A percentile compares a stretch with the other conserved stretches of the same genome.
phyloP scores from a whole-genome alignment of 2,113 vertebrate genomes.

The Athene noctua region DNA sequence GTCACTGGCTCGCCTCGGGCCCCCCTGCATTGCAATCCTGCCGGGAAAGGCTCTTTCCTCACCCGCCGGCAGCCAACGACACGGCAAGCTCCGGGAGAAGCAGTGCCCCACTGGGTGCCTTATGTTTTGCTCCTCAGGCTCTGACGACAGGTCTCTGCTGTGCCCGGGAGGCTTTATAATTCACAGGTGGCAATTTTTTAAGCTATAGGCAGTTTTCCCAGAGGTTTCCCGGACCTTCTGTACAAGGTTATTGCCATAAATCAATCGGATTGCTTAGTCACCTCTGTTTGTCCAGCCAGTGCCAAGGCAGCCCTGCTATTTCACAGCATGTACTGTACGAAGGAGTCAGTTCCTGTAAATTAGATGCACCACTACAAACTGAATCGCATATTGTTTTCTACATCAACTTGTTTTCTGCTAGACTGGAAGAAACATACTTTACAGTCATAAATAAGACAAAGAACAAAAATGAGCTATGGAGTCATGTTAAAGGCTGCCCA shows the following conservation, averaged over 20 bases:
- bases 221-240: conserved; percentile 51
- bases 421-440: neutral
- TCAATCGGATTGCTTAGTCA: conserved; percentile 61
- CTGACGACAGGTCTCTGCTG: neutral
- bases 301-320: conserved; percentile 57
- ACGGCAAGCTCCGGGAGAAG: rapidly evolving
- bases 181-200: neutral
- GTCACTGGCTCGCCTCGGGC: neutral
- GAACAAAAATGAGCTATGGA: neutral
- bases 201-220: conserved; percentile 21
- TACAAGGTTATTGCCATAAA: conserved; percentile 46
- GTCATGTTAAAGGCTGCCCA: neutral
- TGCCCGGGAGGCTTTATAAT: neutral
- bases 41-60: neutral
- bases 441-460: conserved; percentile 12
- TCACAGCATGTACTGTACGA: conserved; percentile 67
- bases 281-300: conserved; percentile 46
- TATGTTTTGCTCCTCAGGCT: neutral
- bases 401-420: neutral
- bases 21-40: neutral
- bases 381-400: conserved; percentile 11
- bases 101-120: neutral
- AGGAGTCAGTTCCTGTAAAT: conserved; percentile 51
- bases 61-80: neutral
- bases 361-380: conserved; percentile 25